Evolutionary conservation across 2,888 invertebrate species (phyloP).

Genomic region (Acholoe squamosa): DNA sequence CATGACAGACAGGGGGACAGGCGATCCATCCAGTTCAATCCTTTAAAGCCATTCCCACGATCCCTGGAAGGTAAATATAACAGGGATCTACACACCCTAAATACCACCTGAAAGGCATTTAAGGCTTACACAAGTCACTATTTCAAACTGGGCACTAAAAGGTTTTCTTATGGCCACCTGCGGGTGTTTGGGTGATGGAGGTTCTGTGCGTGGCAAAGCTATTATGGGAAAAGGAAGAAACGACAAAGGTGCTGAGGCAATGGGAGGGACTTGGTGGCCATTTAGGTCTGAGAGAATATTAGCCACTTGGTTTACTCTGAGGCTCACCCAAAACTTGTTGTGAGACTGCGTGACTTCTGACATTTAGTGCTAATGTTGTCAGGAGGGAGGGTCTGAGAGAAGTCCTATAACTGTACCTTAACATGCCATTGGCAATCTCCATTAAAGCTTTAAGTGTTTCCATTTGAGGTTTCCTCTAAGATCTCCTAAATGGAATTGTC

Average conservation of each 20-base stretch:
- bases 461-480: background rate
- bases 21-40: background rate
- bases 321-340: background rate
- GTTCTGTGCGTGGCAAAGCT: background rate
- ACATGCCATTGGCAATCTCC: background rate
- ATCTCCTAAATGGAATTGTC: background rate
- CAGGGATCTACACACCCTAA: slow-evolving; percentile 9
- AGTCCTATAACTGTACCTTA: slow-evolving; percentile 4
- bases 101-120: background rate
- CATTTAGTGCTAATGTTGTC: background rate
- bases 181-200: background rate
- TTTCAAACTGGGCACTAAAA: slow-evolving; percentile 12
- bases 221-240: background rate
- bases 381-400: background rate
- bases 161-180: slow-evolving; percentile 8
- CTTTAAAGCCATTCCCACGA: background rate
- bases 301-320: background rate
- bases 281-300: background rate
- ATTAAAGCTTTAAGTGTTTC: background rate
- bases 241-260: background rate
- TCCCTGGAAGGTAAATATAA: slow-evolving; percentile 8
- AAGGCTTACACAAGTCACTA: background rate
- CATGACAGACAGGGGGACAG: too few relatives aligned
- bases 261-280: background rate
- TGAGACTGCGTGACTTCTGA: background rate